Conservation (phyloP, 2,888 invertebrate genomes). For the Hemaris fuciformis region DNA sequence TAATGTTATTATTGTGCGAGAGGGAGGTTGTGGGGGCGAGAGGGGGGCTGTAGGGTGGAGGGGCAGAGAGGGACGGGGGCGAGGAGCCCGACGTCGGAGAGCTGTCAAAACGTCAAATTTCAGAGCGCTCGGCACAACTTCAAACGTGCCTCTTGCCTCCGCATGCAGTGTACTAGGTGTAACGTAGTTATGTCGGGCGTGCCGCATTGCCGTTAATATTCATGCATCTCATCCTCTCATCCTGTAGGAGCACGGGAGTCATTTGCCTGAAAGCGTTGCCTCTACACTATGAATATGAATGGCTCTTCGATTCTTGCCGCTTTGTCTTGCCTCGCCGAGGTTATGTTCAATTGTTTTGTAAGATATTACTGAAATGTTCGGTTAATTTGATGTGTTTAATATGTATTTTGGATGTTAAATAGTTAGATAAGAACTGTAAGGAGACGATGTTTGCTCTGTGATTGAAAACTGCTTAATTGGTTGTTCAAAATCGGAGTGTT, state of each 20-base stretch:
- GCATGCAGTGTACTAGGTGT: constrained; percentile 60
- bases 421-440: not conserved
- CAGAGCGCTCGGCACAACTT: constrained; percentile 79
- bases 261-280: constrained; percentile 77
- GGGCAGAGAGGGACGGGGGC: constrained; percentile 49
- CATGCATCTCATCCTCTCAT: constrained; percentile 76
- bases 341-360: not conserved
- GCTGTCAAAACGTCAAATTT: constrained; percentile 83
- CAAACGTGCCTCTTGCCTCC: constrained; percentile 77
- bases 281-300: constrained; percentile 78
- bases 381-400: not conserved
- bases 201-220: constrained; percentile 74
- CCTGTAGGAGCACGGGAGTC: constrained; percentile 65
- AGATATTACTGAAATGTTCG: not conserved
- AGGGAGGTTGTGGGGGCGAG: constrained; percentile 22
- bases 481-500: not conserved
- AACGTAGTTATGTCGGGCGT: constrained; percentile 76
- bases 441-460: no score
- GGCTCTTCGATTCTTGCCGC: constrained; percentile 66
- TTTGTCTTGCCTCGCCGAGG: not conserved
- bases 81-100: constrained; percentile 76
- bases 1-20: constrained; percentile 71
- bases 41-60: constrained; percentile 39
- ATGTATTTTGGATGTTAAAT: not conserved
- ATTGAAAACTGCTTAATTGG: no score